A percentile compares a stretch with the other conserved stretches of the same genome.
phyloP scores from a whole-genome alignment of 2,888 invertebrate genomes.

The Scaptomyza flava region DNA sequence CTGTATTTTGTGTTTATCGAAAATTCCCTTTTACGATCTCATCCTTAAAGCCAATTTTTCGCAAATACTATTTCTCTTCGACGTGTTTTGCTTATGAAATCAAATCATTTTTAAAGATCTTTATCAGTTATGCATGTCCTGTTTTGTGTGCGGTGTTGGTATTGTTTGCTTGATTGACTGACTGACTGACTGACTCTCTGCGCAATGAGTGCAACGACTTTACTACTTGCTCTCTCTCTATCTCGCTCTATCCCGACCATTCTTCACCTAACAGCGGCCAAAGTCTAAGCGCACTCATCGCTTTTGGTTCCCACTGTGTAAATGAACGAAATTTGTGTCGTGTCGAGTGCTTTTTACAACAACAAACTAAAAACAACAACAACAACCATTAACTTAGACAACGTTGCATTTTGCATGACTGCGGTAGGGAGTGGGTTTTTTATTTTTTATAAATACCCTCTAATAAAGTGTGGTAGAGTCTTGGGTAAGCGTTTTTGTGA shows the following conservation, averaged over 20 bases:
- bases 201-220: slow-evolving; percentile 70
- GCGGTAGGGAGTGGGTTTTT: slow-evolving; percentile 15
- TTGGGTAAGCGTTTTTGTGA: neutral
- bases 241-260: neutral
- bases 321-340: slow-evolving; percentile 66
- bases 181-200: slow-evolving; percentile 6
- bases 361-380: slow-evolving; percentile 14
- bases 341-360: slow-evolving; percentile 61
- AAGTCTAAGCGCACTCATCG: slow-evolving; percentile 33
- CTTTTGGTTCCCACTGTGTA: slow-evolving; percentile 56
- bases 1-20: too few species aligned
- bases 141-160: neutral
- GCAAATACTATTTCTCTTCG: neutral
- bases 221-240: neutral
- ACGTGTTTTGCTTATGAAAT: slow-evolving; percentile 8
- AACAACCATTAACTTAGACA: slow-evolving; percentile 44
- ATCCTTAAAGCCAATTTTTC: neutral
- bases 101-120: slow-evolving; percentile 24
- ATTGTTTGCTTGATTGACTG: slow-evolving; percentile 26
- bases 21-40: neutral
- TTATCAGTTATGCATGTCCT: slow-evolving; percentile 43
- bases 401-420: slow-evolving; percentile 61
- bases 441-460: slow-evolving; percentile 36
- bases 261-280: neutral
- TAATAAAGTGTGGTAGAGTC: slow-evolving; percentile 4